phyloP scores from a whole-genome alignment of 2,113 vertebrate species.

The Regulus satrapa region DNA sequence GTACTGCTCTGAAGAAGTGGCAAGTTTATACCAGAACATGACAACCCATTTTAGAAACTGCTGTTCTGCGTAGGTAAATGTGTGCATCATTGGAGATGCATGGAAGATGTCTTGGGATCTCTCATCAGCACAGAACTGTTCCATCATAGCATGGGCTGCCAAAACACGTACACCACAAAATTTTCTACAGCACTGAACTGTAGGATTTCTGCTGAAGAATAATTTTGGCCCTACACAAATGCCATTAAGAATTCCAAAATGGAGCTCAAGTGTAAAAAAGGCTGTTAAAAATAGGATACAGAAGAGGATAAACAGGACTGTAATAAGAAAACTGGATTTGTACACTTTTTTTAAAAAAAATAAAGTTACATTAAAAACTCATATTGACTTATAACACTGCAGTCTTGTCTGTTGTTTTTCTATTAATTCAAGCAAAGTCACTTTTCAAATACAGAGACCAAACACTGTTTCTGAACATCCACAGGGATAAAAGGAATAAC shows the following conservation, averaged over 20 bases:
- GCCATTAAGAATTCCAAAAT: not conserved
- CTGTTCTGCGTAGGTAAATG: not conserved
- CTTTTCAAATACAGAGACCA: not conserved
- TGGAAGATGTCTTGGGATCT: not conserved
- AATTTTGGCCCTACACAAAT: not conserved
- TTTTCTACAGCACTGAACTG: not conserved
- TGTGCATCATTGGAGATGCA: not conserved
- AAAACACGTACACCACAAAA: accelerated
- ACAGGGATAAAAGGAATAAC: not conserved
- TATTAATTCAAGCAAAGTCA: not conserved
- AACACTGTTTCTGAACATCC: not conserved
- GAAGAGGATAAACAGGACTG: not conserved
- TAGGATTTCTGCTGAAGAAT: not conserved
- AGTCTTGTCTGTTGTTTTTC: not conserved
- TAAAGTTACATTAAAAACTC: not conserved
- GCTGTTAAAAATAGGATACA: not conserved
- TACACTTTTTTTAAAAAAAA: not conserved
- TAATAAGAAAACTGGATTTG: not conserved
- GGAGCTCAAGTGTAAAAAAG: not conserved
- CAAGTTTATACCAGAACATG: not conserved
- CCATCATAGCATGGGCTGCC: not conserved
- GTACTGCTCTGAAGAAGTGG: not conserved
- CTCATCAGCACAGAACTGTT: not conserved
- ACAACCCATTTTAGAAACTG: not conserved
- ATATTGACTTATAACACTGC: not conserved